Conservation (phyloP, 64 coral and sea anemone species). For the Pocillopora damicornis region DNA sequence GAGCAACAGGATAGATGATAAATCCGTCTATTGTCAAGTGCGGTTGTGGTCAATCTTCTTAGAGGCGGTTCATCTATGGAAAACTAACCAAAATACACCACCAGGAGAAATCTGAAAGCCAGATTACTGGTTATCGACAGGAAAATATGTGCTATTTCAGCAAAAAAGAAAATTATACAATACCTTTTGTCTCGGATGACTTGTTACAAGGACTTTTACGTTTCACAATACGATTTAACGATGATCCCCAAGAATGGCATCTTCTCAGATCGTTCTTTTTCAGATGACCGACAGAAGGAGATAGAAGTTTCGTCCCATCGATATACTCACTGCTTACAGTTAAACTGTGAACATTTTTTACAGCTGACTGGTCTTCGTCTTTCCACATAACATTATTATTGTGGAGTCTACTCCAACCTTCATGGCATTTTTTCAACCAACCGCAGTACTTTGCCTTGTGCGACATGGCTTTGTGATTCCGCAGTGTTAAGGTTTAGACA, state of each 20-base stretch:
- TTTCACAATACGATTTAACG: not conserved
- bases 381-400: not conserved
- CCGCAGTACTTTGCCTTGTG: not conserved
- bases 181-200: not conserved
- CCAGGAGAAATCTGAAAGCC: too few relatives aligned
- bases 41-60: too few relatives aligned
- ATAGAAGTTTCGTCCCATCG: not conserved
- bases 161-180: not conserved
- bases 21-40: too few relatives aligned
- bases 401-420: not conserved
- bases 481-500: not conserved
- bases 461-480: not conserved
- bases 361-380: not conserved
- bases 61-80: too few relatives aligned
- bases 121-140: too few relatives aligned
- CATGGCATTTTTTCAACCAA: not conserved
- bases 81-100: too few relatives aligned
- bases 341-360: not conserved
- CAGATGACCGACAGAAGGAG: not conserved
- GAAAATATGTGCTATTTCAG: too few relatives aligned
- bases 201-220: not conserved
- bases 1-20: too few relatives aligned
- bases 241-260: slow-evolving; percentile 2
- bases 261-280: slow-evolving; percentile 16
- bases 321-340: not conserved